Evolutionary conservation across 2,797 vertebrate species (phyloP).

Genomic region (Miichthys miiuy): DNA sequence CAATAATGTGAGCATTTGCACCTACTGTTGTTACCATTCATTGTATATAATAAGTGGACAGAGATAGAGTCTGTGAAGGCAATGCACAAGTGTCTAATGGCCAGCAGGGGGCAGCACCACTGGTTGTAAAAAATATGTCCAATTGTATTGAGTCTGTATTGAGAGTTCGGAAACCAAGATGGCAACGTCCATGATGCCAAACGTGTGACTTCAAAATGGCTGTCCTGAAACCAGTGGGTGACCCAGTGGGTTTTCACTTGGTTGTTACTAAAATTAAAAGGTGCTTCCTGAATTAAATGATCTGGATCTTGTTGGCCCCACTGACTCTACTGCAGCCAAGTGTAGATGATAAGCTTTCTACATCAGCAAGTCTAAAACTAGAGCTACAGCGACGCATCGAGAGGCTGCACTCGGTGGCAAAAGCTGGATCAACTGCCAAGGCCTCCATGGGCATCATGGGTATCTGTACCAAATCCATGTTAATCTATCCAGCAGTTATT

Average conservation of each 20-base stretch:
- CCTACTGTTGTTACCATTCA: neutral
- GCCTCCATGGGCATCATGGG: no score
- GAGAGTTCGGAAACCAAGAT: no score
- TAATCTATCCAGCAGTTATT: neutral
- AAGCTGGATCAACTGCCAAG: neutral
- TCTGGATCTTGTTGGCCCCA: neutral
- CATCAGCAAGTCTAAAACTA: neutral
- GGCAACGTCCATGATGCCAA: no score
- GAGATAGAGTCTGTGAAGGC: neutral
- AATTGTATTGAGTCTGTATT: no score
- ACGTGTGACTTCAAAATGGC: no score
- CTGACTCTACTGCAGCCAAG: slow-evolving; percentile 1
- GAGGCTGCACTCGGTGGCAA: neutral
- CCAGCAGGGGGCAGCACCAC: no score
- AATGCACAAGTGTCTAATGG: no score
- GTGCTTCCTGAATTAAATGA: neutral
- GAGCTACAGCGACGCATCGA: neutral
- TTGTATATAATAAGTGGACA: neutral
- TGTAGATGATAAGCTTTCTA: neutral
- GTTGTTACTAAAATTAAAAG: neutral
- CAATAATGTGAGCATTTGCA: neutral
- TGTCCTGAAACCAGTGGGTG: no score
- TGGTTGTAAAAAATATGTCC: no score
- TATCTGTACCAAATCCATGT: neutral
- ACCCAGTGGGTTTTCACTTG: no score